Percentiles rank a stretch among this genome's conserved stretches.
phyloP scores from a whole-genome alignment of 2,888 invertebrate species.

The Camponotus fellah region DNA sequence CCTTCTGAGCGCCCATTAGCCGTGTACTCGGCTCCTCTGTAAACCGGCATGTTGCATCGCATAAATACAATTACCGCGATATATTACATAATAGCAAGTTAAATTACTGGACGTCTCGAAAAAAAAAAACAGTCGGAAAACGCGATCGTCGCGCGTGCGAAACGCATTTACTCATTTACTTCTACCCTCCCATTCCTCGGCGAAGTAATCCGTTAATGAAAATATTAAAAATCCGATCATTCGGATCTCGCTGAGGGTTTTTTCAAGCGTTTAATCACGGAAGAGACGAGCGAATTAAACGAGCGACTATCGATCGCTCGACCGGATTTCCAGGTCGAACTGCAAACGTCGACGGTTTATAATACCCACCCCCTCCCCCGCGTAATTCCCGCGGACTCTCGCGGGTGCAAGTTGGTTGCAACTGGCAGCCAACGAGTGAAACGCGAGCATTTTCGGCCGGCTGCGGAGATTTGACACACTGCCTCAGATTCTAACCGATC shows the following conservation, averaged over 20 bases:
- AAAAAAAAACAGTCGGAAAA: background rate
- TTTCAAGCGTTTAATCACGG: conserved; percentile 26
- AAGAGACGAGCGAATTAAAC: background rate
- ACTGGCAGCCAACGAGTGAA: background rate
- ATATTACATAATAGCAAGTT: conserved; percentile 33
- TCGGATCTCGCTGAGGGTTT: background rate
- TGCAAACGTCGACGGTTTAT: conserved; percentile 20
- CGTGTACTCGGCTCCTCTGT: conserved; percentile 25
- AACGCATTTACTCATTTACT: too few species aligned
- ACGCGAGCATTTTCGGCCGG: conserved; percentile 5
- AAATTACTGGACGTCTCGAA: background rate
- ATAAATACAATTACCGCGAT: conserved; percentile 15
- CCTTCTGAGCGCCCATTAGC: conserved; percentile 30
- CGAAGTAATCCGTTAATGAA: background rate
- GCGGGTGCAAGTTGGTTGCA: background rate
- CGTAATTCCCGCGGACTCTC: background rate
- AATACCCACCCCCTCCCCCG: background rate
- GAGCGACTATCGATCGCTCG: conserved; percentile 8
- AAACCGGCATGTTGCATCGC: conserved; percentile 19
- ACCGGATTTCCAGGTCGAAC: background rate
- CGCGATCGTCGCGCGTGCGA: background rate
- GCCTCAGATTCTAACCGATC: conserved; percentile 36
- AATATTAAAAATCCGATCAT: background rate
- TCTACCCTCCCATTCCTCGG: too few species aligned
- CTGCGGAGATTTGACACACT: conserved; percentile 47